Evolutionary conservation across 2,113 vertebrate genomes (phyloP).

Genomic region (Donacobius atricapilla): DNA sequence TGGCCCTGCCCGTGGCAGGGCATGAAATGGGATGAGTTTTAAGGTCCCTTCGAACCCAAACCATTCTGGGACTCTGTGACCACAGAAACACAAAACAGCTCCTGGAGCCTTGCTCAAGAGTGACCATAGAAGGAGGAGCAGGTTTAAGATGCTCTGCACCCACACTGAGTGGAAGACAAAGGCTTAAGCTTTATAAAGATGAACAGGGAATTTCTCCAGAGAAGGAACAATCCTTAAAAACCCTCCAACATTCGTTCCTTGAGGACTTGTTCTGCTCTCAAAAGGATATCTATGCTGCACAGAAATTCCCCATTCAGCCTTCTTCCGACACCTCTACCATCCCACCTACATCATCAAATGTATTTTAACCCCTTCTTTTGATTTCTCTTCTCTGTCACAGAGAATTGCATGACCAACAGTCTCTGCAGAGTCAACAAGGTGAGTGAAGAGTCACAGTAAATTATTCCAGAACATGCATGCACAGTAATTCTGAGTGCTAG

Average conservation of each 20-base stretch:
- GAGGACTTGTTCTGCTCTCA: background rate
- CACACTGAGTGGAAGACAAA: background rate
- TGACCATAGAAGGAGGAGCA: fast-evolving
- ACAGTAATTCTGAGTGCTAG: background rate
- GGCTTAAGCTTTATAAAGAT: background rate
- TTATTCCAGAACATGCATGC: background rate
- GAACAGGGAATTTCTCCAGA: background rate
- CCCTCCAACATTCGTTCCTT: no score
- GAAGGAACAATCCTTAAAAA: background rate
- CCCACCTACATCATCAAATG: background rate
- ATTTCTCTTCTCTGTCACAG: background rate
- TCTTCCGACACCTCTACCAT: background rate
- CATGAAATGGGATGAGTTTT: background rate
- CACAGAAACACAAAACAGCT: background rate
- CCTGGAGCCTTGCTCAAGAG: background rate
- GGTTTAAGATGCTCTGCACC: background rate
- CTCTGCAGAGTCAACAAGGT: background rate
- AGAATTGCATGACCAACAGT: fast-evolving
- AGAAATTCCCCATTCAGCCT: background rate
- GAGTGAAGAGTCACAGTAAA: background rate
- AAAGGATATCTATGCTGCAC: background rate
- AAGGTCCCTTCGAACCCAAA: background rate
- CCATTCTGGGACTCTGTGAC: background rate
- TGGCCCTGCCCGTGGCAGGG: background rate
- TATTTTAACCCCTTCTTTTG: background rate